phyloP scores from a whole-genome alignment of 2,797 vertebrate genomes.

The Scomberomorus guttatus region DNA sequence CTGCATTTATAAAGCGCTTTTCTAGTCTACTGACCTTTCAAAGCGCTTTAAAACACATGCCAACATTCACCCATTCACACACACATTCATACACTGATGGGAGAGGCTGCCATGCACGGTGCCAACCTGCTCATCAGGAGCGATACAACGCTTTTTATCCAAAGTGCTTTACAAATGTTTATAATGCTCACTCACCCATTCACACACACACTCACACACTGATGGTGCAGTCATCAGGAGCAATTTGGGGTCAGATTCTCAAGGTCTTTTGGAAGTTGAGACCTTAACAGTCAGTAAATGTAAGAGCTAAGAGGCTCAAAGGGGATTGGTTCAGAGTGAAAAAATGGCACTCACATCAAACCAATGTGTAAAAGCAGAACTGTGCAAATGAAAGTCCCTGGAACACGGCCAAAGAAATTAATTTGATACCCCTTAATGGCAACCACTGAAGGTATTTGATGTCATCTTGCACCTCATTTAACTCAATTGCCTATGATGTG shows the following conservation, averaged over 20 bases:
- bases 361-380: conserved; percentile 38
- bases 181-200: too few species aligned
- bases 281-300: conserved; percentile 4
- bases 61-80: too few species aligned
- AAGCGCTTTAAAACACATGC: too few species aligned
- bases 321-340: conserved; percentile 30
- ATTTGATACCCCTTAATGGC: conserved; percentile 39
- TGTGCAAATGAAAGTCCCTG: conserved; percentile 37
- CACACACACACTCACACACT: too few species aligned
- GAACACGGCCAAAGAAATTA: conserved; percentile 48
- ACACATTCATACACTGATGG: too few species aligned
- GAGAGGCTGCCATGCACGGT: too few species aligned
- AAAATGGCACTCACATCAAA: conserved; percentile 38
- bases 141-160: too few species aligned
- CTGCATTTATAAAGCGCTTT: too few species aligned
- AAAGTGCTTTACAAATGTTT: too few species aligned
- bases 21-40: too few species aligned
- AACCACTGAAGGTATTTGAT: conserved; percentile 31
- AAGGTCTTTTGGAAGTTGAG: conserved; percentile 21
- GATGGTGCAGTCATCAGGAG: too few species aligned
- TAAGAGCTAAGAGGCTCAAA: conserved; percentile 13
- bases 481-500: conserved; percentile 30
- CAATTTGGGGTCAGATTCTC: neutral
- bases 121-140: too few species aligned
- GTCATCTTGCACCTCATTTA: conserved; percentile 27